Conservation (phyloP, 2,888 invertebrate species). For the Epinotia brunnichana region DNA sequence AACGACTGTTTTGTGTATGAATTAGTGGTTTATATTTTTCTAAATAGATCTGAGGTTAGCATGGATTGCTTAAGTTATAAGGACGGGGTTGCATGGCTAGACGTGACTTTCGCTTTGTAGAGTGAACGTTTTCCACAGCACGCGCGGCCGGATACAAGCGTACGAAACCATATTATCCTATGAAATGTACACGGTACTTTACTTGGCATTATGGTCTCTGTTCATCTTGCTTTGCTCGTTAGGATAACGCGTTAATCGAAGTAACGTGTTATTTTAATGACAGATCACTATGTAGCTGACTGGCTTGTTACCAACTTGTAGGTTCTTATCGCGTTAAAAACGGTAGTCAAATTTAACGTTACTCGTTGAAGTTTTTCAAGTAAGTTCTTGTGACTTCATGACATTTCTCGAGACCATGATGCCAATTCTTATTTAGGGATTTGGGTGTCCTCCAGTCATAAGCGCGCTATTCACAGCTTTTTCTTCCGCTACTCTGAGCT, state of each 20-base stretch:
- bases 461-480: slow-evolving; percentile 65
- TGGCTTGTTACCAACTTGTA: too few relatives aligned
- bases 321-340: background rate
- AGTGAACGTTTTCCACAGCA: slow-evolving; percentile 73
- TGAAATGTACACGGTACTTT: slow-evolving; percentile 62
- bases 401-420: slow-evolving; percentile 31
- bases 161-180: slow-evolving; percentile 57
- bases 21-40: slow-evolving; percentile 36
- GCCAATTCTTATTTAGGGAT: slow-evolving; percentile 50
- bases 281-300: background rate
- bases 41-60: slow-evolving; percentile 54
- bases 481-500: slow-evolving; percentile 62
- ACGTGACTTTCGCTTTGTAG: slow-evolving; percentile 43
- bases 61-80: slow-evolving; percentile 61
- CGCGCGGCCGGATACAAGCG: slow-evolving; percentile 66
- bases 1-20: slow-evolving; percentile 22
- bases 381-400: background rate
- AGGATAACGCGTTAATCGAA: background rate
- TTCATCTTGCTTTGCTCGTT: background rate
- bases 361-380: background rate
- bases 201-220: slow-evolving; percentile 57
- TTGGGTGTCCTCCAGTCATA: slow-evolving; percentile 71
- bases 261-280: background rate
- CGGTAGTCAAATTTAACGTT: background rate
- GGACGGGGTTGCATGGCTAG: slow-evolving; percentile 54